Conservation (phyloP, 2,888 invertebrate genomes). For the Tetramorium bicarinatum region DNA sequence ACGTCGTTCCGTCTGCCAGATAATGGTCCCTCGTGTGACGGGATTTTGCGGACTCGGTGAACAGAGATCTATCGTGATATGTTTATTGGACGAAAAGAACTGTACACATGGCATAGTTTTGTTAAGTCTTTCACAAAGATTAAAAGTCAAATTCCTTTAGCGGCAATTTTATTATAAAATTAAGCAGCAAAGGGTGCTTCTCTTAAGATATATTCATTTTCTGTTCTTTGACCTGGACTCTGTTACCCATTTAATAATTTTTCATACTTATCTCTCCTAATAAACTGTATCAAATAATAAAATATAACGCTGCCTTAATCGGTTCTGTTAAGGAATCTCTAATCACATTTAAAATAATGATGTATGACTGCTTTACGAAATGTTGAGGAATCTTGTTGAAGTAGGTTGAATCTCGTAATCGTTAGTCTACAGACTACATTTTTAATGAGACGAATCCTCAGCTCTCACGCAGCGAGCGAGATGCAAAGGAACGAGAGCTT, state of each 20-base stretch:
- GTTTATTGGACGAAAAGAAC: conserved; percentile 57
- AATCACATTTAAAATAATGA: background rate
- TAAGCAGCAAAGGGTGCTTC: background rate
- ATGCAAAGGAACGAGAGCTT: background rate
- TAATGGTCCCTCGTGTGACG: conserved; percentile 65
- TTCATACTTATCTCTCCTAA: background rate
- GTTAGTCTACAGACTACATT: background rate
- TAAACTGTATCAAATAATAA: background rate
- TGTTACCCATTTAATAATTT: background rate
- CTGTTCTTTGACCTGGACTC: background rate
- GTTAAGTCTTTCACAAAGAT: background rate
- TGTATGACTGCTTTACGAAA: background rate
- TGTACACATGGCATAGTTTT: background rate
- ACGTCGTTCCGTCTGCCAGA: conserved; percentile 56
- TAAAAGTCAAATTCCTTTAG: background rate
- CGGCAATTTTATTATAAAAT: background rate
- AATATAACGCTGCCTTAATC: background rate
- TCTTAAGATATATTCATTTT: conserved; percentile 1
- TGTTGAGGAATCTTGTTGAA: background rate
- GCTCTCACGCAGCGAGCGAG: background rate
- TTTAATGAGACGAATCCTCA: background rate
- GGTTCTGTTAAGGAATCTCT: background rate
- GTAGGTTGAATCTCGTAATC: background rate
- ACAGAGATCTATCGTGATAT: conserved; percentile 68
- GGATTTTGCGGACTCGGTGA: conserved; percentile 62